phyloP scores from a whole-genome alignment of 2,888 invertebrate species.

The Euzophera pinguis region DNA sequence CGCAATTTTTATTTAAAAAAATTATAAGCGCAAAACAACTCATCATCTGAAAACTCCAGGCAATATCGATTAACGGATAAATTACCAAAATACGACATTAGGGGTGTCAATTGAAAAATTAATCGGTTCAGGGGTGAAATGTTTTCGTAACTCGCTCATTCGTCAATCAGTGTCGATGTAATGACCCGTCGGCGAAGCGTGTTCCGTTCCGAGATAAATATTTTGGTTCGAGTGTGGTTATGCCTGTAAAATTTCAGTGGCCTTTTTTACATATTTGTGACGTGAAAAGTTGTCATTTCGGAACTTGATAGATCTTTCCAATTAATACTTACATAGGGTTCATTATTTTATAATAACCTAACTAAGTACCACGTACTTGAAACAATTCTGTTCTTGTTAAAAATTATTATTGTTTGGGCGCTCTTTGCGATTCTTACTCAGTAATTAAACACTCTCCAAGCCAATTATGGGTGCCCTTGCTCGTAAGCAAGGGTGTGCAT shows the following conservation, averaged over 20 bases:
- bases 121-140: conserved; percentile 3
- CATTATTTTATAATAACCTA: too few species aligned
- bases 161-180: conserved; percentile 6
- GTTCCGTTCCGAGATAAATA: neutral
- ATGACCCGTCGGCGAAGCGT: conserved; percentile 4
- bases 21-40: neutral
- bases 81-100: neutral
- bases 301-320: too few species aligned
- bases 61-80: neutral
- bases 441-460: too few species aligned
- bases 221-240: neutral
- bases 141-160: neutral
- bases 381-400: too few species aligned
- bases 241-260: neutral
- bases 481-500: too few species aligned
- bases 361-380: too few species aligned
- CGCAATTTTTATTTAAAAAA: neutral
- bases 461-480: too few species aligned
- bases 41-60: neutral
- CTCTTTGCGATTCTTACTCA: too few species aligned
- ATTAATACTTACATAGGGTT: too few species aligned
- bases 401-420: too few species aligned
- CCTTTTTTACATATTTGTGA: too few species aligned
- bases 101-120: conserved; percentile 6
- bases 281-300: too few species aligned